Evolutionary conservation across 1,140 invertebrate species (phyloP), one percentile per base, ranked within the genome.

Genomic region (Bombus vancouverensis): DNA sequence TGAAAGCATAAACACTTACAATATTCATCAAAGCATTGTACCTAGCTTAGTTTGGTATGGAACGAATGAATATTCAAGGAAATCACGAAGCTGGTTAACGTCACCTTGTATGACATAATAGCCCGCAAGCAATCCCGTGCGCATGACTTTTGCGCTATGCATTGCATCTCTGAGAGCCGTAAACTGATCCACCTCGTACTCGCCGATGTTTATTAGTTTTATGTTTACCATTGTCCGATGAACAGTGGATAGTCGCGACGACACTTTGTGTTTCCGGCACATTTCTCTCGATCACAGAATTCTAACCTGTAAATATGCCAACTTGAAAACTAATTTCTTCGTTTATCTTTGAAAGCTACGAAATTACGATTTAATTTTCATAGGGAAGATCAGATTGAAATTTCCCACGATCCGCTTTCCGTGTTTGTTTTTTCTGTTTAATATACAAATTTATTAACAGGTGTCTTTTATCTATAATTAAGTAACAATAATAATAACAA

Each of bases 31-130:
- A 66, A 47, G 53, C 66, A 42, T 84, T 32, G 66, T 59, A 70
- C 39, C 74, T 22, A 15, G 74, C 75, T 78, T 44, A 79, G 57
- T 79, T 28, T 22, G 44, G 59, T 22, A 32, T 34, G 32, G 42
- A n/a, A 37, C 42, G 42, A 44, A 82, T 82, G 81, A 82, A 82
- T 82, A 82, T 75, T 82, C 81, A 82, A 75, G 87, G 76, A 88
- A 85, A 88, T 89, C 87, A 76, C 76, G 76, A 72, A 82, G 87
- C 83, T 84, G 81, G 81, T 85, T 85, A 81, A 76, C 47, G 57
- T 44, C 86, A 62, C 82, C 75, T 65, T 47, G 85, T 81, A 68
- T 87, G 42, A 39, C 65, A 59, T 74, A 57, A 42, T 57, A 39
- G 75, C 65, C 81, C 81, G 53, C 80, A 8, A 82, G 81, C 47